Evolutionary conservation across 1,140 invertebrate species (phyloP).

Genomic region (Homalodisca vitripennis): DNA sequence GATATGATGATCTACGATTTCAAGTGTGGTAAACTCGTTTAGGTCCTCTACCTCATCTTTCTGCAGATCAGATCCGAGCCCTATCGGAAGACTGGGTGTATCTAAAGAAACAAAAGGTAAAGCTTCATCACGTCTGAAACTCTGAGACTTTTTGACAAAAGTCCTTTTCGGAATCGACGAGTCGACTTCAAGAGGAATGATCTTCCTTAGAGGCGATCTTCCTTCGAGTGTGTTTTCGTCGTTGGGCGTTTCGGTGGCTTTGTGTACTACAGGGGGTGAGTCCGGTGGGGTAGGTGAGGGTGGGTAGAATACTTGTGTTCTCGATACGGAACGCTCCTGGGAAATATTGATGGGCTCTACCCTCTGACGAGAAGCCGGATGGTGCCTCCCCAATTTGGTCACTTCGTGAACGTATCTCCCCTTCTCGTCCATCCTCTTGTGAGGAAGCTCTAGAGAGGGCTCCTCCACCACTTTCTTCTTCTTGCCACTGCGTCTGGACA

Average conservation of each 20-base stretch:
- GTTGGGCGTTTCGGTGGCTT: background rate
- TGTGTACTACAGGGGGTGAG: background rate
- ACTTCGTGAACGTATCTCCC: constrained; percentile 53
- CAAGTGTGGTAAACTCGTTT: constrained; percentile 8
- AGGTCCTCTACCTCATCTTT: constrained; percentile 10
- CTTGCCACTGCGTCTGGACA: constrained; percentile 62
- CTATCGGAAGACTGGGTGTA: constrained; percentile 22
- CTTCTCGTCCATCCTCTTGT: constrained; percentile 53
- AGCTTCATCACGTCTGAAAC: constrained; percentile 30
- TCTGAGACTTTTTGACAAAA: constrained; percentile 35
- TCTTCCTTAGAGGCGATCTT: background rate
- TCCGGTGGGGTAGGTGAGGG: constrained; percentile 14
- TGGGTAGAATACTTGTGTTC: constrained; percentile 35
- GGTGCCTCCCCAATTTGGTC: constrained; percentile 26
- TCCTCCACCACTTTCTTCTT: constrained; percentile 49
- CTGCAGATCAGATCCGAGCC: constrained; percentile 8
- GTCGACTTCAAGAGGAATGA: constrained; percentile 25
- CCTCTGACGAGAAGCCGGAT: constrained; percentile 47
- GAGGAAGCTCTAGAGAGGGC: constrained; percentile 42
- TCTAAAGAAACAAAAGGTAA: constrained; percentile 25
- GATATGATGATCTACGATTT: constrained; percentile 10
- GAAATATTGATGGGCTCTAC: constrained; percentile 56
- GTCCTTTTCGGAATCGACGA: constrained; percentile 25
- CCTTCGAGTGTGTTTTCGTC: constrained; percentile 14
- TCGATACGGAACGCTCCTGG: constrained; percentile 23